Evolutionary conservation across 2,113 vertebrate genomes (phyloP).

Genomic region (Maccullochella peelii): DNA sequence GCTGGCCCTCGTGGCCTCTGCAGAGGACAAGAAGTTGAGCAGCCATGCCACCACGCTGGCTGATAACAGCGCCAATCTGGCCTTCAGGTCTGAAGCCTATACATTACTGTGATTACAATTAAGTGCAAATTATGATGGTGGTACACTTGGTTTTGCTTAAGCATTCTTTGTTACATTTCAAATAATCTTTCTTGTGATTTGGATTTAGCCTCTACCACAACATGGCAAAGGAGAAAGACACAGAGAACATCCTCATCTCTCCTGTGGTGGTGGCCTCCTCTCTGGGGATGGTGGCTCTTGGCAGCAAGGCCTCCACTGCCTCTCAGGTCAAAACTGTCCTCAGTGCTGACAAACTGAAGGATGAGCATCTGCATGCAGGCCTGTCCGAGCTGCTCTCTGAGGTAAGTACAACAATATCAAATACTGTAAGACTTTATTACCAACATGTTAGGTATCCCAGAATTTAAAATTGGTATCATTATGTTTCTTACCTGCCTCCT

Average conservation of each 20-base stretch:
- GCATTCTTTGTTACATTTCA: neutral
- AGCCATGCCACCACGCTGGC: constrained; percentile 88
- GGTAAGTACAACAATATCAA: constrained; percentile 59
- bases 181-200: neutral
- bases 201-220: constrained; percentile 89
- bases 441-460: neutral
- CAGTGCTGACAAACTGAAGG: constrained; percentile 89
- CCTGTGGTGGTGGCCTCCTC: constrained; percentile 95
- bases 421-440: too few species aligned
- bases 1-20: constrained; percentile 76
- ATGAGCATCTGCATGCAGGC: constrained; percentile 91
- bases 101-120: neutral
- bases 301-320: constrained; percentile 89
- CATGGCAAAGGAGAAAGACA: constrained; percentile 91
- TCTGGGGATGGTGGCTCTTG: constrained; percentile 92
- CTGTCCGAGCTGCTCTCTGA: constrained; percentile 92
- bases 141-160: neutral
- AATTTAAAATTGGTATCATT: neutral
- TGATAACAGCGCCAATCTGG: constrained; percentile 89
- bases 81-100: constrained; percentile 84
- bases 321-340: constrained; percentile 94
- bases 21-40: constrained; percentile 88
- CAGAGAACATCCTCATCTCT: constrained; percentile 95
- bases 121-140: neutral
- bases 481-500: neutral